phyloP scores from a whole-genome alignment of 2,888 invertebrate species.

The Eugnorisma glareosa region DNA sequence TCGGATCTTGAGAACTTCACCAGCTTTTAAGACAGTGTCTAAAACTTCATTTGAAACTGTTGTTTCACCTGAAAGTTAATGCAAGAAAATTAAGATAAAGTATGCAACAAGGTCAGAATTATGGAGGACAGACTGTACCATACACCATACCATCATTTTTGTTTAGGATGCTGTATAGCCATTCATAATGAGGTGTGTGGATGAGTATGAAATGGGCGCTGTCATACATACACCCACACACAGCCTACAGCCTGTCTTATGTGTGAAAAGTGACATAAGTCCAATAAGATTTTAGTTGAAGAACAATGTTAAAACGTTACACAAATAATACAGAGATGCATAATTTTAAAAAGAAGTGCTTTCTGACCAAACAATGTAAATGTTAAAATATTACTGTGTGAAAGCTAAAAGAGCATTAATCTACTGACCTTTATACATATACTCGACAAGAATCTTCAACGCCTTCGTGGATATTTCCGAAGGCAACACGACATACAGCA shows the following conservation, averaged over 20 bases:
- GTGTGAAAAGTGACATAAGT: neutral
- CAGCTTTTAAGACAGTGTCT: conserved; percentile 95
- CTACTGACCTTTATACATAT: conserved; percentile 94
- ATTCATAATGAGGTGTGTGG: neutral
- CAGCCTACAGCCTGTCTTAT: neutral
- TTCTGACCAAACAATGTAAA: neutral
- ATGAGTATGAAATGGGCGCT: neutral
- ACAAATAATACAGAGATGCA: neutral
- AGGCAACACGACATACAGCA: conserved; percentile 94
- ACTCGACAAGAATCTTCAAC: conserved; percentile 95
- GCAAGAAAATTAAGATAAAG: neutral
- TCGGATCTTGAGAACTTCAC: conserved; percentile 95
- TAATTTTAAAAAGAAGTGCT: neutral
- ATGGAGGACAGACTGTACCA: neutral
- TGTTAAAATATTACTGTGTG: neutral
- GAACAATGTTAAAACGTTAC: neutral
- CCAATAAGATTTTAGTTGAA: neutral
- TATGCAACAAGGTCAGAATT: neutral
- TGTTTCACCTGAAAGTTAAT: conserved; percentile 91
- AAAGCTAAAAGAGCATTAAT: neutral
- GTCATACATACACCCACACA: too few species aligned
- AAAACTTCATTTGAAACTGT: conserved; percentile 96
- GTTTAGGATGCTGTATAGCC: neutral
- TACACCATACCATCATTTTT: neutral
- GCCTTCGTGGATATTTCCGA: conserved; percentile 95